Evolutionary conservation across 1,140 invertebrate species (phyloP).

Genomic region (Drosophila santomea): DNA sequence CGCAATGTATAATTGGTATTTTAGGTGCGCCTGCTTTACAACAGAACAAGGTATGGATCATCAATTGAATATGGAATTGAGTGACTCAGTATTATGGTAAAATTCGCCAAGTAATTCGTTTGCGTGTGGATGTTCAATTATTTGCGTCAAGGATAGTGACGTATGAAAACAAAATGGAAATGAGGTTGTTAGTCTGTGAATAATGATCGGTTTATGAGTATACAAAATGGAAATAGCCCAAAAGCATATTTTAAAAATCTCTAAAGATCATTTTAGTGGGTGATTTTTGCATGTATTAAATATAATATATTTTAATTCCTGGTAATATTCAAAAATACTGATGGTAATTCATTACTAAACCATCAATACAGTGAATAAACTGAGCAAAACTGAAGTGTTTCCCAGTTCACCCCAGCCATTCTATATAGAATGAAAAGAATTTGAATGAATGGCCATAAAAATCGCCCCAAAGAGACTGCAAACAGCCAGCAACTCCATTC

Average conservation of each 20-base stretch:
- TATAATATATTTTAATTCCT: too few relatives aligned
- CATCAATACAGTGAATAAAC: slow-evolving; percentile 4
- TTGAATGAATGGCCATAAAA: slow-evolving; percentile 27
- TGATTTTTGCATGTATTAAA: neutral
- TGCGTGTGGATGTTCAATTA: slow-evolving; percentile 32
- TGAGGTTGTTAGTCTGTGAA: neutral
- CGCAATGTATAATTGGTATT: slow-evolving; percentile 61
- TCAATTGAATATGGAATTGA: slow-evolving; percentile 11
- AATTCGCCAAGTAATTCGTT: slow-evolving; percentile 3
- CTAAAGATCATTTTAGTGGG: neutral
- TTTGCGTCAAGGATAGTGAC: slow-evolving; percentile 35
- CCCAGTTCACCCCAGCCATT: neutral
- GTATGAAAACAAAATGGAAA: neutral
- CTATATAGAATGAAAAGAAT: slow-evolving; percentile 19
- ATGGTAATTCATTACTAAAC: too few relatives aligned
- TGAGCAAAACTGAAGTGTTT: neutral
- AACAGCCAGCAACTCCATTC: slow-evolving; percentile 20
- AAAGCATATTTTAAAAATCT: neutral
- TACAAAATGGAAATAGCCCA: neutral
- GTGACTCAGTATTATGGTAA: slow-evolving; percentile 42
- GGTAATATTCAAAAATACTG: too few relatives aligned
- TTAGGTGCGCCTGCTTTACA: slow-evolving; percentile 54
- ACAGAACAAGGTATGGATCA: slow-evolving; percentile 32
- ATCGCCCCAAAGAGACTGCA: slow-evolving; percentile 25
- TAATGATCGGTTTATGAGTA: slow-evolving; percentile 3